These are phyloP conservation scores for Silurus meridionalis DNA, from an alignment of 2,113 vertebrate species.

Conservation along the genomic window DNA sequence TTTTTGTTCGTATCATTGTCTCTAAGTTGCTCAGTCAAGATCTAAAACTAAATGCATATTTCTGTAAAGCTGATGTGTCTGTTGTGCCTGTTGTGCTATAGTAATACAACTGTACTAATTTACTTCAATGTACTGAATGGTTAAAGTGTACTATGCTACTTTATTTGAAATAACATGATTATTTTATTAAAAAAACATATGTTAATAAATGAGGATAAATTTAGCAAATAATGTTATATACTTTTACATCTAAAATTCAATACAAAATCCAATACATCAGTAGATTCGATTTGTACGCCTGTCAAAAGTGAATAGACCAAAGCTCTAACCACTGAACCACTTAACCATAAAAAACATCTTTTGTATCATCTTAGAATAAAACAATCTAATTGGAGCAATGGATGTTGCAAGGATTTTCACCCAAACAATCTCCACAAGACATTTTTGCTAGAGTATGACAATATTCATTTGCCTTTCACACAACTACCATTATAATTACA, in stretches of 20 bases:
- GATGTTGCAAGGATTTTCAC: conserved; percentile 12
- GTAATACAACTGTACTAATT: neutral
- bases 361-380: neutral
- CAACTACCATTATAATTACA: conserved; percentile 61
- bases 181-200: neutral
- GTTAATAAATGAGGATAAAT: neutral
- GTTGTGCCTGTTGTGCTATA: neutral
- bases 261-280: too few species aligned
- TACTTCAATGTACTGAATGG: neutral
- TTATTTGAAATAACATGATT: neutral
- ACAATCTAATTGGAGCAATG: neutral
- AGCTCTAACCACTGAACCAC: neutral
- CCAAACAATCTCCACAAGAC: conserved; percentile 31
- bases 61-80: neutral
- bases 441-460: conserved; percentile 40
- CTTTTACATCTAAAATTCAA: neutral
- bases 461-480: conserved; percentile 44
- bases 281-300: too few species aligned
- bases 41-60: neutral
- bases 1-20: neutral
- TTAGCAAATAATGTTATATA: neutral
- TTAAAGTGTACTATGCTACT: neutral
- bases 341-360: neutral
- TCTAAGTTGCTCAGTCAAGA: neutral
- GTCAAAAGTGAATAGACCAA: neutral